phyloP scores from a whole-genome alignment of 2,888 invertebrate genomes.

The Copidosoma aretas region DNA sequence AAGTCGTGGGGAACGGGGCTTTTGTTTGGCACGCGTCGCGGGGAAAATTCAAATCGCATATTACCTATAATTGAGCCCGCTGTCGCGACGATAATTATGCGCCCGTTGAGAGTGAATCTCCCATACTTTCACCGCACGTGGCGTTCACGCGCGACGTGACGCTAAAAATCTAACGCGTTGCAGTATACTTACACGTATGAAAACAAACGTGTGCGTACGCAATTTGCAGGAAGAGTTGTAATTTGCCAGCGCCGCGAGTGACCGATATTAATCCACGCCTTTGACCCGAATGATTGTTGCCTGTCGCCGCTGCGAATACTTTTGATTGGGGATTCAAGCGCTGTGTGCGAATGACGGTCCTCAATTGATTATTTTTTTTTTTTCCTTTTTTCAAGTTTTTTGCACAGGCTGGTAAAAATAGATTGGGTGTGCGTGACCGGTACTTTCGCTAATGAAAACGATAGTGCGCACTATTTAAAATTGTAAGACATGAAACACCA shows the following conservation, averaged over 20 bases:
- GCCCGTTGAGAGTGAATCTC: conserved; percentile 39
- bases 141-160: conserved; percentile 16
- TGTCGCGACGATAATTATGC: conserved; percentile 36
- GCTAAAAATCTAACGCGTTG: conserved; percentile 20
- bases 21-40: conserved; percentile 12
- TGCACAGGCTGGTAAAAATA: too few relatives aligned
- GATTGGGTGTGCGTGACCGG: too few relatives aligned
- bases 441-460: background rate
- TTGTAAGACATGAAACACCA: background rate
- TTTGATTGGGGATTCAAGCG: too few relatives aligned
- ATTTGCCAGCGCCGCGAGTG: conserved; percentile 18
- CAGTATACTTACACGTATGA: background rate
- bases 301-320: background rate
- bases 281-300: background rate
- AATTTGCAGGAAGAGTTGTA: conserved; percentile 21
- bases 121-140: conserved; percentile 42
- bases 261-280: conserved; percentile 19
- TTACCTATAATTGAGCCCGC: conserved; percentile 35
- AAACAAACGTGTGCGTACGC: conserved; percentile 10
- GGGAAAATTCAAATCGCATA: conserved; percentile 33
- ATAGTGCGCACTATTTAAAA: background rate
- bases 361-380: too few relatives aligned
- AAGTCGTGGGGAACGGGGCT: conserved; percentile 1
- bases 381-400: background rate
- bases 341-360: too few relatives aligned